Evolutionary conservation across 2,888 invertebrate genomes (phyloP).

Genomic region (Eupeodes latifasciatus): DNA sequence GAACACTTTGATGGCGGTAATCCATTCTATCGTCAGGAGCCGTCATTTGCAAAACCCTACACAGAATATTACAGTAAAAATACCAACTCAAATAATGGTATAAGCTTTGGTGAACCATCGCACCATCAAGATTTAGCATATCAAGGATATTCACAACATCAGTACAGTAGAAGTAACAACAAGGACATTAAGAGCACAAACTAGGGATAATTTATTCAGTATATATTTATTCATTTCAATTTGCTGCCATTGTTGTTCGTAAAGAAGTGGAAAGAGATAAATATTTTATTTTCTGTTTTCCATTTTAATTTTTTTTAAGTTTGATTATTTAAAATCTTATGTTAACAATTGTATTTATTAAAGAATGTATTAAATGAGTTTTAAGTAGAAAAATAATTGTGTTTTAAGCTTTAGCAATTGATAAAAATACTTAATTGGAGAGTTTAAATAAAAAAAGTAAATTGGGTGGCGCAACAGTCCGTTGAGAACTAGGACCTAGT

Average conservation of each 20-base stretch:
- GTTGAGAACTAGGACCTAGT: no score
- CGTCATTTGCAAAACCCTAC: slow-evolving; percentile 82
- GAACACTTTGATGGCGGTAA: slow-evolving; percentile 81
- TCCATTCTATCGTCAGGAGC: slow-evolving; percentile 81
- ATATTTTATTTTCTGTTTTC: not conserved
- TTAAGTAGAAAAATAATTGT: not conserved
- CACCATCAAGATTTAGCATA: slow-evolving; percentile 90
- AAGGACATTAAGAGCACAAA: slow-evolving; percentile 81
- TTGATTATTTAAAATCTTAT: slow-evolving; percentile 22
- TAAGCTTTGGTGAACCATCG: slow-evolving; percentile 87
- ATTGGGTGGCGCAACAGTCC: no score
- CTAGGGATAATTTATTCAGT: not conserved
- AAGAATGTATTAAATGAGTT: not conserved
- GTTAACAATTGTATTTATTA: slow-evolving; percentile 55
- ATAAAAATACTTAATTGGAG: no score
- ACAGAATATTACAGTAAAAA: slow-evolving; percentile 84
- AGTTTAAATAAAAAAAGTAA: no score
- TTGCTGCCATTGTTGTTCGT: slow-evolving; percentile 57
- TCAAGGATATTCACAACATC: slow-evolving; percentile 86
- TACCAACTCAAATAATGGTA: slow-evolving; percentile 82
- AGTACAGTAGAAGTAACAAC: slow-evolving; percentile 86
- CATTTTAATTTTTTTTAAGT: slow-evolving; percentile 1
- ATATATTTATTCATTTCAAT: slow-evolving; percentile 20
- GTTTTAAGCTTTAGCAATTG: no score
- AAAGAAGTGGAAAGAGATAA: no score